Conservation (phyloP, 2,797 vertebrate species). For the Anabacerthia variegaticeps region DNA sequence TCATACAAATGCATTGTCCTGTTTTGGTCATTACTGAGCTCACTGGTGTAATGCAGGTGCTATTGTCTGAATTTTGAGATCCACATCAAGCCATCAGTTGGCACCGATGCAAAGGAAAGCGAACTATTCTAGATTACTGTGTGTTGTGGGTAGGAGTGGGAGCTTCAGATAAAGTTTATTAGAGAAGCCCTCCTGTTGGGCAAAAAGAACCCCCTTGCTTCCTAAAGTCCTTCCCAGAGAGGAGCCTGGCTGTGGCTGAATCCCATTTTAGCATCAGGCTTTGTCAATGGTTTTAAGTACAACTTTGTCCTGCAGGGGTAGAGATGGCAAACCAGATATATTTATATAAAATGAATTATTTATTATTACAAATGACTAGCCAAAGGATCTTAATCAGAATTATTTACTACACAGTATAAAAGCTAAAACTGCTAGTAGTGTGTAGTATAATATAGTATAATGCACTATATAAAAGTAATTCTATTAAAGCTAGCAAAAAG, state of each 20-base stretch:
- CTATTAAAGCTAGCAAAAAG: background rate
- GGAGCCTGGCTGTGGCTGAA: background rate
- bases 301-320: background rate
- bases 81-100: background rate
- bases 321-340: background rate
- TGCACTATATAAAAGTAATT: background rate
- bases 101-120: rapidly evolving
- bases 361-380: background rate
- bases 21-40: background rate
- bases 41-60: background rate
- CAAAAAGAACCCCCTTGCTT: background rate
- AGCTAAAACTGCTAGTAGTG: background rate
- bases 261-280: background rate
- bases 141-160: background rate
- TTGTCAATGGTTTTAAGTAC: background rate
- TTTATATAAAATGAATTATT: background rate
- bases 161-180: background rate
- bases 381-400: background rate
- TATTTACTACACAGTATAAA: background rate
- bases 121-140: background rate
- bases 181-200: background rate
- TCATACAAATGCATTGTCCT: background rate
- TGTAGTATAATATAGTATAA: background rate
- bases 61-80: background rate
- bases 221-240: background rate